phyloP scores from a whole-genome alignment of 2,113 vertebrate species.

The Centrocercus urophasianus region DNA sequence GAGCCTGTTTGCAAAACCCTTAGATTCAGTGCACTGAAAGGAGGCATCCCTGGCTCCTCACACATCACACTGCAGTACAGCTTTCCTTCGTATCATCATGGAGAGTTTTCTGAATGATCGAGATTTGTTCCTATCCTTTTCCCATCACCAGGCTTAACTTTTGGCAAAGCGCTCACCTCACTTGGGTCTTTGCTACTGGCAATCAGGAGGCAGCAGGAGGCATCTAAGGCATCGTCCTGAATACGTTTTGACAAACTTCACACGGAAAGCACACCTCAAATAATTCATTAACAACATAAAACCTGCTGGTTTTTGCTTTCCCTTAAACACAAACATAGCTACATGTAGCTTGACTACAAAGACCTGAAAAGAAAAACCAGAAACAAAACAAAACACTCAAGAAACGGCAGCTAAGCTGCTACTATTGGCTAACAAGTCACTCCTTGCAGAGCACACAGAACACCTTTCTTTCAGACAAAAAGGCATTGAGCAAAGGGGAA shows the following conservation, averaged over 20 bases:
- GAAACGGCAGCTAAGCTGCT: not conserved
- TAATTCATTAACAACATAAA: not conserved
- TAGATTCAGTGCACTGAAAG: not conserved
- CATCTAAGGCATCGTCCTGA: not conserved
- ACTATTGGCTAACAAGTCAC: not conserved
- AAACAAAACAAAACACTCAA: not conserved
- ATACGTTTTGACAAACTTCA: not conserved
- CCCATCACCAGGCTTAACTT: not conserved
- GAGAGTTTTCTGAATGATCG: not conserved
- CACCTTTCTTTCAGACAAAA: not conserved
- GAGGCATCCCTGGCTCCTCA: not conserved
- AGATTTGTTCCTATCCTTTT: not conserved
- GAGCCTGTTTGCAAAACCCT: not conserved
- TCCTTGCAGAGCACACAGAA: not conserved
- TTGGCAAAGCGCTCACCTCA: not conserved
- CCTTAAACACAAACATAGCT: not conserved
- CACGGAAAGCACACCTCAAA: not conserved
- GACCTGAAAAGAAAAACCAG: not conserved
- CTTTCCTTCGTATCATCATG: not conserved
- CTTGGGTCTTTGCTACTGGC: not conserved
- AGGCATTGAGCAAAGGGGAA: not conserved
- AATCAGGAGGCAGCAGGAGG: not conserved
- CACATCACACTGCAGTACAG: not conserved
- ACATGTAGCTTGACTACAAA: not conserved
- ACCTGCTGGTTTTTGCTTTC: not conserved